A percentile compares a stretch with the other conserved stretches of the same genome.
These are phyloP conservation scores for Myiozetetes cayanensis DNA, from an alignment of 2,113 vertebrate species.

Conservation along the genomic window DNA sequence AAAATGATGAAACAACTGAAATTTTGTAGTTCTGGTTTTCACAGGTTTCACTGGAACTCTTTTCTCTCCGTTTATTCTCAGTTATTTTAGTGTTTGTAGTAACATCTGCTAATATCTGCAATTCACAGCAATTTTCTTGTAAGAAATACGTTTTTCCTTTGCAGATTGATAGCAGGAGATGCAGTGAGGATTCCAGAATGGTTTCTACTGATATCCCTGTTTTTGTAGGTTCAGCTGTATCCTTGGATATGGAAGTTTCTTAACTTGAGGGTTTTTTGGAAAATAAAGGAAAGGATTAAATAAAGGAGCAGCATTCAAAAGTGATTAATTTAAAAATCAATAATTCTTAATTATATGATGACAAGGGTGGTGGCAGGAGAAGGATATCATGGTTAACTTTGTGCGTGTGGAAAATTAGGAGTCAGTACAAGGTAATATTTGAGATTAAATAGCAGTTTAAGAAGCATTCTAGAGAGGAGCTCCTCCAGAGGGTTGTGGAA, in stretches of 20 bases:
- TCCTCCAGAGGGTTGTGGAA: not conserved
- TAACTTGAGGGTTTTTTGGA: not conserved
- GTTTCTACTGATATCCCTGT: not conserved
- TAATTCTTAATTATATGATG: not conserved
- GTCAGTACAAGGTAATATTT: not conserved
- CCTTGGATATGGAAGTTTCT: not conserved
- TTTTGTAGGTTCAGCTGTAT: not conserved
- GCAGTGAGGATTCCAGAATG: not conserved
- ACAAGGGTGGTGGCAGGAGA: not conserved
- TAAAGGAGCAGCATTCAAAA: not conserved
- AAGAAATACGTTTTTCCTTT: not conserved
- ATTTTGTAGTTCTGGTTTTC: not conserved
- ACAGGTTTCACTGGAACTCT: not conserved
- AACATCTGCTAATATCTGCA: not conserved
- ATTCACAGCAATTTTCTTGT: not conserved
- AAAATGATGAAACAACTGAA: not conserved
- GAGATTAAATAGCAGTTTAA: not conserved
- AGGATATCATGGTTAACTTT: not conserved
- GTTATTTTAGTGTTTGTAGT: not conserved
- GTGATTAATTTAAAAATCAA: not conserved
- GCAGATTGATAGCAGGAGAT: not conserved
- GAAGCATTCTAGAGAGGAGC: not conserved
- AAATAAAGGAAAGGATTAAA: not conserved
- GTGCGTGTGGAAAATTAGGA: rapidly evolving
- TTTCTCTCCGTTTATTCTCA: not conserved